Evolutionary conservation across 64 coral and sea anemone genomes (phyloP), one percentile per base, ranked within the genome.

Genomic region (Stichodactyla helianthus): DNA sequence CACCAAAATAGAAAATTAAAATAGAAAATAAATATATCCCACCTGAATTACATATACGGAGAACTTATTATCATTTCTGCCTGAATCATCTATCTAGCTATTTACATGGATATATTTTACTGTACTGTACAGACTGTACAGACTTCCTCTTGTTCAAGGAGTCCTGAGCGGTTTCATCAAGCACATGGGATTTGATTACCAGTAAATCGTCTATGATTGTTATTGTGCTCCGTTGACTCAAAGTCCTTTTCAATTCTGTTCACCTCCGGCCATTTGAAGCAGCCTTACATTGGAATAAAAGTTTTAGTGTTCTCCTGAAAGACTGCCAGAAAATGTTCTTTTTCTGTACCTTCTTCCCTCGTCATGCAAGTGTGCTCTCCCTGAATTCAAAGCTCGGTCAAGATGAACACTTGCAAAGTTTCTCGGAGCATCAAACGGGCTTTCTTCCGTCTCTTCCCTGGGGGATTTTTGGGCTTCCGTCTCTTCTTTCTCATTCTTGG

Each of bases 351-450:
- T n/a, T 83, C 90, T 61, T 28, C 90, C 90, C 11, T 92, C 85
- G 64, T 92, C 79, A 25, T 82, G 76, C 86, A 55, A 51, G 13
- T 67, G 79, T 17, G 86, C n/a, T 71, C 80, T 82, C 3, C 84
- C 84, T 19, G 86, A 92, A 87, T 92, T 92, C 20, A 79, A 16
- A n/a, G 90, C 90, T 92, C 90, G 58, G 71, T 87, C 77, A 4
- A 87, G 77, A 81, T 92, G 90, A 23, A 92, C 84, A n/a, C 44
- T 68, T 5, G 85, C 85, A 13, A 92, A 71, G 86, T 92, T 54
- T 84, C 83, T 84, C 14, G 78, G 52, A 6, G 78, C 19, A 20
- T 81, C 78, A 81, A 81, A 81, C 26, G 17, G 68, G 68, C 68
- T 74, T 27, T 74, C 68, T 31, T 74, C 68, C 6, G 22, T 31